These are phyloP conservation scores for Macropis europaea DNA, from an alignment of 2,888 invertebrate species.

Conservation along the genomic window DNA sequence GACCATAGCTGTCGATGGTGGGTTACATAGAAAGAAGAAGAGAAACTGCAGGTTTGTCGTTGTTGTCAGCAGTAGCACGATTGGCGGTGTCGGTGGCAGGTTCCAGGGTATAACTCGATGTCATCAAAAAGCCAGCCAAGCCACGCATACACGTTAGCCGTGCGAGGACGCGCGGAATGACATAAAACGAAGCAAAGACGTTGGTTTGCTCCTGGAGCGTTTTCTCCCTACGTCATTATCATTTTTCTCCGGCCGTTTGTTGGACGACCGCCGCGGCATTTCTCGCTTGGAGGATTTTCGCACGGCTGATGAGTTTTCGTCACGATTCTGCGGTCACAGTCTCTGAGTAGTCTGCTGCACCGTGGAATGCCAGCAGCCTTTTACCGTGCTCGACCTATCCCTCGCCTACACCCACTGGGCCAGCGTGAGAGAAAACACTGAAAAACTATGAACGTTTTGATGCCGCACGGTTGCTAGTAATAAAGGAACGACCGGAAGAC, in stretches of 20 bases:
- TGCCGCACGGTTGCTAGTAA: constrained; percentile 11
- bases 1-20: too few relatives aligned
- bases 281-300: constrained; percentile 69
- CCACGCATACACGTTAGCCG: not conserved
- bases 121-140: constrained; percentile 7
- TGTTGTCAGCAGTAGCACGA: constrained; percentile 42
- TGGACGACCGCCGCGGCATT: constrained; percentile 28
- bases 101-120: constrained; percentile 10
- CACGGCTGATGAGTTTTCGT: constrained; percentile 75
- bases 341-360: constrained; percentile 56
- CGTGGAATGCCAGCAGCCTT: constrained; percentile 34
- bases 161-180: constrained; percentile 32
- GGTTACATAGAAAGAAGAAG: too few relatives aligned
- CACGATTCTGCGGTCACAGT: constrained; percentile 66
- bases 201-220: constrained; percentile 36
- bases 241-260: constrained; percentile 27
- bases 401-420: constrained; percentile 16
- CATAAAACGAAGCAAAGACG: constrained; percentile 55
- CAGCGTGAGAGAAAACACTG: constrained; percentile 36
- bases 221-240: constrained; percentile 48
- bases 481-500: constrained; percentile 3
- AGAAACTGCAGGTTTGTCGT: constrained; percentile 32
- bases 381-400: constrained; percentile 26
- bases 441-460: constrained; percentile 33
- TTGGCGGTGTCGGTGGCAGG: constrained; percentile 24